Percentiles rank a stretch among this genome's conserved stretches.
These are phyloP conservation scores for Nesidiocoris tenuis DNA, from an alignment of 2,888 invertebrate genomes.

Conservation along the genomic window DNA sequence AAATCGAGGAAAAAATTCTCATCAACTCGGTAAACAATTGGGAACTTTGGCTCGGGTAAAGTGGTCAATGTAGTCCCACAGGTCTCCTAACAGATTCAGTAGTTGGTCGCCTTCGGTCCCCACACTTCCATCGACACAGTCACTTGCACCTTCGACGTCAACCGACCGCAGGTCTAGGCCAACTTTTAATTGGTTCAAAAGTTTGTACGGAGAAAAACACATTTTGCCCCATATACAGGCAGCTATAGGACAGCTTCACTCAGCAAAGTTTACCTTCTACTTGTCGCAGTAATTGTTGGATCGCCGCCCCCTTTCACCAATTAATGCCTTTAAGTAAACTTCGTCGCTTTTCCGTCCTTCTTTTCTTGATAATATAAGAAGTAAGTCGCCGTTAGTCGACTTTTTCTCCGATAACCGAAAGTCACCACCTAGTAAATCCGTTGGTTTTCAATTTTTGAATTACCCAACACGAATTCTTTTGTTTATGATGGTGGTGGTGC, in stretches of 20 bases:
- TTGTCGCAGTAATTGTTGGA: constrained; percentile 7
- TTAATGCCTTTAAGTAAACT: background rate
- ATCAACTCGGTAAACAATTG: too few relatives aligned
- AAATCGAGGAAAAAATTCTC: too few relatives aligned
- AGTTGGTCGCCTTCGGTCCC: background rate
- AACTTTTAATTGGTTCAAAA: constrained; percentile 10
- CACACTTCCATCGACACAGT: background rate
- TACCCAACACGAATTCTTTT: too few relatives aligned
- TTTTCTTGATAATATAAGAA: background rate
- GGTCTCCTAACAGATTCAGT: background rate
- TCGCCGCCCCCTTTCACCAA: constrained; percentile 4
- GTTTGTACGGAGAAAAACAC: constrained; percentile 9
- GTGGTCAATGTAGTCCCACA: background rate
- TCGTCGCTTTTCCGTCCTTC: background rate
- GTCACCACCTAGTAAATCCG: too few relatives aligned
- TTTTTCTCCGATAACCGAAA: too few relatives aligned
- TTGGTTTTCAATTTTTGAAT: too few relatives aligned
- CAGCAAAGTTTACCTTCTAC: background rate
- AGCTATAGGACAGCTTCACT: background rate
- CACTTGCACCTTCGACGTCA: background rate
- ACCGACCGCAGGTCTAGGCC: background rate
- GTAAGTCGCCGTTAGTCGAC: too few relatives aligned
- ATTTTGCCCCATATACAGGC: background rate
- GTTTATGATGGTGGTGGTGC: too few relatives aligned
- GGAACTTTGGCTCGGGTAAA: too few relatives aligned